Conservation (phyloP, 1,140 invertebrate genomes). For the Caenorhabditis latens region DNA sequence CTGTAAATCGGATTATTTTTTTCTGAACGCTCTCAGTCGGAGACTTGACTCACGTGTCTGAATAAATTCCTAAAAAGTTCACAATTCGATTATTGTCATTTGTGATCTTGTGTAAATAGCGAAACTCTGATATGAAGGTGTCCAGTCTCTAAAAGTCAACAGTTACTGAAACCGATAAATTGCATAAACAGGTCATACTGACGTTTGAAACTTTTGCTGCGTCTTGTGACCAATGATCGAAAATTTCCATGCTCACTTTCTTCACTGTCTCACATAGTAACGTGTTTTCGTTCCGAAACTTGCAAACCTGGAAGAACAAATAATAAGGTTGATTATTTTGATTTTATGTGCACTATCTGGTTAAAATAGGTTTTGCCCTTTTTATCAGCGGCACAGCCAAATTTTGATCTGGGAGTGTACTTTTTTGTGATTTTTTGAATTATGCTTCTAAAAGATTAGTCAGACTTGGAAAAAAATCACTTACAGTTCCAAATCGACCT, state of each 20-base stretch:
- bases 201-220: conserved; percentile 59
- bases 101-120: conserved; percentile 61
- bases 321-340: neutral
- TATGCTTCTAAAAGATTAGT: neutral
- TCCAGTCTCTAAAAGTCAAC: conserved; percentile 63
- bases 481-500: conserved; percentile 61
- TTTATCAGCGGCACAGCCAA: neutral
- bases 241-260: conserved; percentile 64
- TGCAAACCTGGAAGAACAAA: conserved; percentile 43
- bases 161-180: neutral
- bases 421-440: neutral
- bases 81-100: conserved; percentile 63
- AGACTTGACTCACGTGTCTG: conserved; percentile 34
- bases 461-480: neutral
- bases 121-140: conserved; percentile 64
- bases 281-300: conserved; percentile 37
- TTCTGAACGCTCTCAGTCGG: neutral
- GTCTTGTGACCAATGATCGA: conserved; percentile 64
- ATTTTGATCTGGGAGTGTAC: neutral
- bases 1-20: neutral
- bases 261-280: conserved; percentile 59
- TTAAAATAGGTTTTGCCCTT: neutral
- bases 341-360: too few species aligned
- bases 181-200: neutral
- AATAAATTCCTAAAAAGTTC: conserved; percentile 63